Conservation (phyloP, 2,797 vertebrate species). For the Sebastes matsubarae region DNA sequence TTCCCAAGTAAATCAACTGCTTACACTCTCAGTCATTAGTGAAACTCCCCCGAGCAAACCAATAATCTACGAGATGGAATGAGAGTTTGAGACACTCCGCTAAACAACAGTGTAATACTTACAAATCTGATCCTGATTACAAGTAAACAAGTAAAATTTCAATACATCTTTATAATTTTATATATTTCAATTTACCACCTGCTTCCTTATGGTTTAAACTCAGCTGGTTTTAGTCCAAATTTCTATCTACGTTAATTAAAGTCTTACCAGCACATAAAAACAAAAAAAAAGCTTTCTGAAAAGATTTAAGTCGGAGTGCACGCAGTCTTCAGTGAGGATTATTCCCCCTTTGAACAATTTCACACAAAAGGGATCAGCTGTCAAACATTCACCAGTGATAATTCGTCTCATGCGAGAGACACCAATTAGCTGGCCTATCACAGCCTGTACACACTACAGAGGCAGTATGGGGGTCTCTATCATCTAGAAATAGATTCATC, state of each 20-base stretch:
- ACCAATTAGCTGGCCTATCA: conserved; percentile 1
- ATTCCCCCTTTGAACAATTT: conserved; percentile 24
- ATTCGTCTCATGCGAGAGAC: conserved; percentile 6
- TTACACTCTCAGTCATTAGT: conserved; percentile 32
- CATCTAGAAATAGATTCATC: conserved; percentile 30
- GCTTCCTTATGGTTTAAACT: not conserved
- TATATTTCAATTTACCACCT: not conserved
- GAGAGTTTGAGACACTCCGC: not conserved
- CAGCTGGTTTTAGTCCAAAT: not conserved
- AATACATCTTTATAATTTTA: not conserved
- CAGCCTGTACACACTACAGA: not conserved
- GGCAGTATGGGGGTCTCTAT: not conserved
- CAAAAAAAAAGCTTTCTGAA: not conserved
- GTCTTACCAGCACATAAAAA: not conserved
- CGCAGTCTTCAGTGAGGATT: not conserved
- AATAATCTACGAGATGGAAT: conserved; percentile 36
- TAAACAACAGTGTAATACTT: not conserved
- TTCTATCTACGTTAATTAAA: not conserved
- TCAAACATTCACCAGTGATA: conserved; percentile 11
- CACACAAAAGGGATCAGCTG: conserved; percentile 26
- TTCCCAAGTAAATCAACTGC: conserved; percentile 42
- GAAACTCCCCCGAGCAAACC: conserved; percentile 17
- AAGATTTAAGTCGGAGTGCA: not conserved
- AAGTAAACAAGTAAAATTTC: not conserved
- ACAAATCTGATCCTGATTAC: not conserved